Evolutionary conservation across 2,113 vertebrate genomes (phyloP).

Genomic region (Lepus timidus): DNA sequence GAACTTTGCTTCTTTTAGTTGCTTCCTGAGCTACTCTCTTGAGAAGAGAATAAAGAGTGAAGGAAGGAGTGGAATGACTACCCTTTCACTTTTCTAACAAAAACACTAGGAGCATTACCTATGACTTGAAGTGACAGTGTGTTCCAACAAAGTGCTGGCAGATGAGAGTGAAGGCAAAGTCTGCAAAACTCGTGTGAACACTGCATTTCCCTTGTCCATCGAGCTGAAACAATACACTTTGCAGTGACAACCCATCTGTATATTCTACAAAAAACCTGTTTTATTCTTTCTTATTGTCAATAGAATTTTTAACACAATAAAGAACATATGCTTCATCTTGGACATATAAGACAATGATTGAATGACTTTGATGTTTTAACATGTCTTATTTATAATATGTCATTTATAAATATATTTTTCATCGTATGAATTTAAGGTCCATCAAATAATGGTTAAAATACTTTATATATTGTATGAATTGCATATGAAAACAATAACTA

Average conservation of each 20-base stretch:
- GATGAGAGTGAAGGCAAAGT: background rate
- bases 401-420: background rate
- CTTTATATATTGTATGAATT: background rate
- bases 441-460: background rate
- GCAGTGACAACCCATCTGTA: background rate
- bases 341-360: background rate
- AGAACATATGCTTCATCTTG: background rate
- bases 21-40: background rate
- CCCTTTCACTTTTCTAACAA: background rate
- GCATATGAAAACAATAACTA: background rate
- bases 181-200: background rate
- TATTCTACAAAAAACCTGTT: background rate
- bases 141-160: background rate
- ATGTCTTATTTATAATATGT: background rate
- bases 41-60: conserved; percentile 13
- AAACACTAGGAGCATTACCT: background rate
- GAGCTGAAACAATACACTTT: background rate
- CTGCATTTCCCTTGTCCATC: background rate
- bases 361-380: conserved; percentile 4
- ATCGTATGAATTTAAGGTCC: background rate
- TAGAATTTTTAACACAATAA: no score
- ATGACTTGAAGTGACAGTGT: no score
- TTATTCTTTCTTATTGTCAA: background rate
- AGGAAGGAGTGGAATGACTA: background rate
- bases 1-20: background rate